phyloP scores from a whole-genome alignment of 2,113 vertebrate species.

The Gila orcuttii region DNA sequence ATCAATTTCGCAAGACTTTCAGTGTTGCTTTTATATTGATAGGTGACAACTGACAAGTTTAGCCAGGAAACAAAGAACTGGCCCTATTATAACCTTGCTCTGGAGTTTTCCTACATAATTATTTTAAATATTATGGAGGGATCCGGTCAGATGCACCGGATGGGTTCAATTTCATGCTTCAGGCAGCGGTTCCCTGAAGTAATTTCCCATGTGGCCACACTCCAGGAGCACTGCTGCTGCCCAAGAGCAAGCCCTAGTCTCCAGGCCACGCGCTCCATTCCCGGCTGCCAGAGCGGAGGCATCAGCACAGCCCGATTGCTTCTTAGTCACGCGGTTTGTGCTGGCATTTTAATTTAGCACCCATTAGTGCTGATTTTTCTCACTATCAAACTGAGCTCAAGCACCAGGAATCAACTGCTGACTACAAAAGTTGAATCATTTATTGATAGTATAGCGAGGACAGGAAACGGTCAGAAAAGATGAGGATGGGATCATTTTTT shows the following conservation, averaged over 20 bases:
- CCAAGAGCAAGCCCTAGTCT: slow-evolving; percentile 11
- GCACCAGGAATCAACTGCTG: slow-evolving; percentile 37
- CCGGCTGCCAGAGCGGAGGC: slow-evolving; percentile 24
- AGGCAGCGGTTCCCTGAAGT: slow-evolving; percentile 65
- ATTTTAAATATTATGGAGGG: slow-evolving; percentile 73
- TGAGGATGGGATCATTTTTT: neutral
- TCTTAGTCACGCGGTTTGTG: slow-evolving; percentile 25
- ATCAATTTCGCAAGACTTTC: neutral
- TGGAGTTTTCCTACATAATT: slow-evolving; percentile 71
- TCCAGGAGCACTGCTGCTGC: slow-evolving; percentile 30
- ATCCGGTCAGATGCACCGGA: slow-evolving; percentile 69
- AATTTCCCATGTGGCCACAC: slow-evolving; percentile 77
- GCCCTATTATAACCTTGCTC: slow-evolving; percentile 53
- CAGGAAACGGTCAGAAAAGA: neutral
- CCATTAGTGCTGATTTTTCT: slow-evolving; percentile 49
- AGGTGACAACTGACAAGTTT: neutral
- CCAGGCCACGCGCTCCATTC: slow-evolving; percentile 25
- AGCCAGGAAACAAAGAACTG: slow-evolving; percentile 58
- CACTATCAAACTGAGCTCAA: slow-evolving; percentile 2
- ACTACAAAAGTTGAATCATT: slow-evolving; percentile 29
- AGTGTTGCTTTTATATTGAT: neutral
- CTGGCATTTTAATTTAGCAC: slow-evolving; percentile 39
- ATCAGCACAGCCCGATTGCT: slow-evolving; percentile 37
- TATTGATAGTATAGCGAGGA: neutral
- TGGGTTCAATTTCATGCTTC: slow-evolving; percentile 83